Evolutionary conservation across 2,797 vertebrate genomes (phyloP), one percentile per base, ranked within the genome.

Genomic region (Darevskia mixta): DNA sequence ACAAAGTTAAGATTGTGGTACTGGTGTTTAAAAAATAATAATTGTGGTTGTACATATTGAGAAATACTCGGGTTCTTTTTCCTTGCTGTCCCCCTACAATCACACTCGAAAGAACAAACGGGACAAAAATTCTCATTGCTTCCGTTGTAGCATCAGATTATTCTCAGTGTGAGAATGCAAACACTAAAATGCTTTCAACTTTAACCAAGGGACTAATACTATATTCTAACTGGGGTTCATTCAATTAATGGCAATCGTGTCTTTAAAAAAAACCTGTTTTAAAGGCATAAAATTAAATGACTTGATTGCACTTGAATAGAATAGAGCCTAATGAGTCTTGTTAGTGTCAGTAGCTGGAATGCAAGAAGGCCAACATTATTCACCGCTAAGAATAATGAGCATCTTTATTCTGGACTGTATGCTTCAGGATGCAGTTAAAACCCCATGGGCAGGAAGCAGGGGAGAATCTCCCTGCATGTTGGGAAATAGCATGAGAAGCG

Each of bases 1-100:
- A 95, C 94, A 96, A 83, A 82, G 43, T 82, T 81, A 92, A 79
- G 73, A 66, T 69, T 76, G 82, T 90, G 5, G 29, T 90, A 17
- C 69, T 82, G 85, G 69, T 83, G 77, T n/a, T 72, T 35, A 43
- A 86, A 83, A 89, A 94, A 90, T 76, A 23, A 35, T 49, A 55
- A 82, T 73, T 79, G 61, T 92, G 38, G 13, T 8, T 93, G 41
- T 89, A 89, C 58, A 55, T 88, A 79, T 71, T 91, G 88, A 81
- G 72, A 84, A 91, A 90, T 80, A 82, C 27, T 87, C 85, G 88
- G 32, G 4, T 61, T 45, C 64, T 77, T 90, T 90, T 89, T 85
- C 86, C 61, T 92, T 79, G 66, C 73, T 92, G 77, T 85, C 45
- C 41, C 87, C 41, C 43, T 89, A 55, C 15, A 80, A 85, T 86